Evolutionary conservation across 2,113 vertebrate genomes (phyloP), one percentile per base, ranked within the genome.

Genomic region (Peromyscus polionotus): DNA sequence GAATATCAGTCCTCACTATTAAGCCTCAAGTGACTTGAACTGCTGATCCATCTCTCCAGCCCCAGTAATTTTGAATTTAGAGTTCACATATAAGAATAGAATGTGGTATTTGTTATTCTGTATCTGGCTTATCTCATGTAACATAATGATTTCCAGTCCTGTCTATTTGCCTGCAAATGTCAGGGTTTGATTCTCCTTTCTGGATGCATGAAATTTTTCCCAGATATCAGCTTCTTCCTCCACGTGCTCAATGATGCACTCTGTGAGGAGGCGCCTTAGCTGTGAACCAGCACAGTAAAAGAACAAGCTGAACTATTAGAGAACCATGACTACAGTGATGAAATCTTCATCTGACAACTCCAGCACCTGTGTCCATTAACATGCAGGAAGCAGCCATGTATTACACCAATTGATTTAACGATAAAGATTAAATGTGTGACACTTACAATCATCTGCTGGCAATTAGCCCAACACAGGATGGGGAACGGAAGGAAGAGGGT

Each of bases 361-460:
- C 67, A 59, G 7, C 77, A 33, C 59, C 48, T 59, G 33, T 80
- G 22, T 39, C 94, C 65, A 92, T 67, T 80, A 85, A 92, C 70
- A 88, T 67, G 73, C 13, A 59, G 77, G 57, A 93, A 87, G 22
- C 86, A 28, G 11, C 28, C n/a, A 14, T 61, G 79, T 84, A 75
- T 86, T 93, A 45, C 48, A 93, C 33, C 86, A 86, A 80, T 48
- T 61, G 87, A 96, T 80, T 94, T 95, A 95, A 94, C 42, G 39
- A 48, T 96, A 91, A 97, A 96, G 45, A 83, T 68, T 80, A 94
- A 97, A 96, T 85, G 33, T 67, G 80, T 75, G 48, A 93, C 72
- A 48, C 83, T 96, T 96, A 57, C 94, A 94, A 95, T 70, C 67
- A 12, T n/a, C 65, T 19, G 67, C 26, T 75, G 90, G 76, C 85